These are phyloP conservation scores for Lingula anatina DNA, from an alignment of 2,888 invertebrate genomes.

Conservation along the genomic window DNA sequence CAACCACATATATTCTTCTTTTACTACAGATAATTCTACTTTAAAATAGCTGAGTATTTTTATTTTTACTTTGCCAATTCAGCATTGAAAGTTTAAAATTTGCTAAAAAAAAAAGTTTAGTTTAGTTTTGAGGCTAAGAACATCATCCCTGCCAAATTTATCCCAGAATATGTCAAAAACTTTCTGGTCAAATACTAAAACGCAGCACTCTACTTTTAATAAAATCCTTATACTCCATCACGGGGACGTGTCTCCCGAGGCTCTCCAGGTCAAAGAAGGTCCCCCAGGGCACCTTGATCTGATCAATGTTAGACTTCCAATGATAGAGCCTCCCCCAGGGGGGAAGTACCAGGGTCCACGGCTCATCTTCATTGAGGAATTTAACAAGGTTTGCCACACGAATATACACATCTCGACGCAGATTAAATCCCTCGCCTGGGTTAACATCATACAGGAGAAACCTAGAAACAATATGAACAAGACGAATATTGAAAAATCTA, in stretches of 20 bases:
- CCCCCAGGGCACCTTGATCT: constrained; percentile 71
- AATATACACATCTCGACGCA: constrained; percentile 92
- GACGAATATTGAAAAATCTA: too few species aligned
- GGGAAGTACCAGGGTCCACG: constrained; percentile 70
- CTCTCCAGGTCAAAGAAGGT: constrained; percentile 79
- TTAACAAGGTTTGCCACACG: constrained; percentile 79
- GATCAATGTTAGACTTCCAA: constrained; percentile 63
- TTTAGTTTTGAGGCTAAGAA: too few species aligned
- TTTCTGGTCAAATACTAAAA: too few species aligned
- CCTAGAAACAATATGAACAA: too few species aligned
- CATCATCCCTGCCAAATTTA: too few species aligned
- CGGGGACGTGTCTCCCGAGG: constrained; percentile 72
- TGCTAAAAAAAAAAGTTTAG: too few species aligned
- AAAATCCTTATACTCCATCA: constrained; percentile 80
- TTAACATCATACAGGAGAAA: constrained; percentile 91
- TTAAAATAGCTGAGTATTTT: too few species aligned
- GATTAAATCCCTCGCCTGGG: constrained; percentile 92
- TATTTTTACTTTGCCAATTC: too few species aligned
- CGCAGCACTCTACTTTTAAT: constrained; percentile 67
- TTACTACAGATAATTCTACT: too few species aligned
- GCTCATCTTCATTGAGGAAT: constrained; percentile 57
- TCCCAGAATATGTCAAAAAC: too few species aligned
- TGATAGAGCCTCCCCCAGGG: constrained; percentile 90
- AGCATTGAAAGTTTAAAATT: too few species aligned
- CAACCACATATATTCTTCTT: too few species aligned